Percentiles rank a stretch among this genome's conserved stretches.
phyloP scores from a whole-genome alignment of 2,888 invertebrate species.

The Drosophila neotestacea region DNA sequence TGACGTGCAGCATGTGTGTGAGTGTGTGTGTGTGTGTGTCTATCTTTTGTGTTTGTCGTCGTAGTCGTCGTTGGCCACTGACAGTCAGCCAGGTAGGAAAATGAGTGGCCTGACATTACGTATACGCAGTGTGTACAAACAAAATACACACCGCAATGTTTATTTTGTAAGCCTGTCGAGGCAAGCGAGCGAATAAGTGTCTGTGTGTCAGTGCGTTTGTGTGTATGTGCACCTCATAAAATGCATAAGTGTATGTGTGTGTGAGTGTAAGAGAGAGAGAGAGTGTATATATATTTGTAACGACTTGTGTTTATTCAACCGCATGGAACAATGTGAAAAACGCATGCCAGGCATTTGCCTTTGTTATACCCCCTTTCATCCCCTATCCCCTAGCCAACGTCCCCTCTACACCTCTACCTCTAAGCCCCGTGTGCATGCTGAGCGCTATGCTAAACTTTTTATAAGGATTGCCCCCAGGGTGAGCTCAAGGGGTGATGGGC shows the following conservation, averaged over 20 bases:
- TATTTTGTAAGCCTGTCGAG: constrained; percentile 74
- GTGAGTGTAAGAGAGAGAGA: constrained; percentile 35
- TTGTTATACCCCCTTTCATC: constrained; percentile 34
- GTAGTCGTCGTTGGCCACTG: constrained; percentile 40
- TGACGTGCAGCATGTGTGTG: constrained; percentile 8
- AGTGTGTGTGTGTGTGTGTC: constrained; percentile 28
- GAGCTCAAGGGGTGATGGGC: constrained; percentile 31
- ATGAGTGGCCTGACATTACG: constrained; percentile 71
- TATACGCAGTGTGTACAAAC: constrained; percentile 75
- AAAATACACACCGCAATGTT: constrained; percentile 79
- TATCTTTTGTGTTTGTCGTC: not conserved
- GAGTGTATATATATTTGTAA: constrained; percentile 35
- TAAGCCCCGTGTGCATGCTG: constrained; percentile 8
- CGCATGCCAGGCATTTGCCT: constrained; percentile 71
- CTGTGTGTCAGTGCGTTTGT: constrained; percentile 36
- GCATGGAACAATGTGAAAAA: constrained; percentile 77
- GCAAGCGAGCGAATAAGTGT: constrained; percentile 76
- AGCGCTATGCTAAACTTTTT: constrained; percentile 70
- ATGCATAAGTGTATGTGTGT: constrained; percentile 46
- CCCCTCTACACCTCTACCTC: constrained; percentile 1
- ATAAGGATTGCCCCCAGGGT: constrained; percentile 66
- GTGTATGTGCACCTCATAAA: constrained; percentile 47
- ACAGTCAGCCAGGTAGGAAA: constrained; percentile 62
- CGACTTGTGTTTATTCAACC: constrained; percentile 77
- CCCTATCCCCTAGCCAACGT: not conserved